These are phyloP conservation scores for Clanis bilineata DNA, from an alignment of 2,888 invertebrate species.

Conservation along the genomic window DNA sequence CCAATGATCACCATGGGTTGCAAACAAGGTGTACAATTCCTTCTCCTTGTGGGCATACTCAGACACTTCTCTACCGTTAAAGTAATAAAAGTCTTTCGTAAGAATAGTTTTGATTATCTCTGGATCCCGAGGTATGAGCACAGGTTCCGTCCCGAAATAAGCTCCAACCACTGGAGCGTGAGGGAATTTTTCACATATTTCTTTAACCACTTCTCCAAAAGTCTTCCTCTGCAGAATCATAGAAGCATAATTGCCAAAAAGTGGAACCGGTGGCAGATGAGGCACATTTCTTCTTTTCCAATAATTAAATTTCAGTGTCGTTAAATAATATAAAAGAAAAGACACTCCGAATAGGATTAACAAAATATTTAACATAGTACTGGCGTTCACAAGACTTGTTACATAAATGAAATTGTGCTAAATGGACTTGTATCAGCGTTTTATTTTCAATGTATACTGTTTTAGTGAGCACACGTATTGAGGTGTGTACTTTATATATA, in stretches of 20 bases:
- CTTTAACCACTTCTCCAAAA: slow-evolving; percentile 20
- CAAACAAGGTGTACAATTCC: slow-evolving; percentile 15
- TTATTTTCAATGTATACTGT: background rate
- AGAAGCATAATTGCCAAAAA: slow-evolving; percentile 28
- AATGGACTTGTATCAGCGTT: background rate
- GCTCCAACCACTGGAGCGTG: slow-evolving; percentile 30
- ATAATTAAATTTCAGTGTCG: slow-evolving; percentile 24
- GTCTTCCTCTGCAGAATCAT: slow-evolving; percentile 23
- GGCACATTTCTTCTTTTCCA: slow-evolving; percentile 29
- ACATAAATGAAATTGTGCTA: background rate
- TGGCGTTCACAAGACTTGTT: background rate
- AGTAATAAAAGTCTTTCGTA: slow-evolving; percentile 35
- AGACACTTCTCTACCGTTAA: slow-evolving; percentile 29
- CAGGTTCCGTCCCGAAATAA: slow-evolving; percentile 32
- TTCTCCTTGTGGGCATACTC: slow-evolving; percentile 21
- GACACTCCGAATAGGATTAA: background rate
- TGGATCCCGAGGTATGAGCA: slow-evolving; percentile 31
- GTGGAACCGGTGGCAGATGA: slow-evolving; percentile 20
- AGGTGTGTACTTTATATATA: too few relatives aligned
- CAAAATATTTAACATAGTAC: background rate
- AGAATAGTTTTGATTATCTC: slow-evolving; percentile 29
- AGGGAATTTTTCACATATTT: slow-evolving; percentile 29
- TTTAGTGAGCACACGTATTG: background rate
- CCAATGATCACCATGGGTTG: slow-evolving; percentile 25
- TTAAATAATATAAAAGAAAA: slow-evolving; percentile 14